These are phyloP conservation scores for Lissonota sp. DNA, from an alignment of 2,888 invertebrate species.

Conservation along the genomic window DNA sequence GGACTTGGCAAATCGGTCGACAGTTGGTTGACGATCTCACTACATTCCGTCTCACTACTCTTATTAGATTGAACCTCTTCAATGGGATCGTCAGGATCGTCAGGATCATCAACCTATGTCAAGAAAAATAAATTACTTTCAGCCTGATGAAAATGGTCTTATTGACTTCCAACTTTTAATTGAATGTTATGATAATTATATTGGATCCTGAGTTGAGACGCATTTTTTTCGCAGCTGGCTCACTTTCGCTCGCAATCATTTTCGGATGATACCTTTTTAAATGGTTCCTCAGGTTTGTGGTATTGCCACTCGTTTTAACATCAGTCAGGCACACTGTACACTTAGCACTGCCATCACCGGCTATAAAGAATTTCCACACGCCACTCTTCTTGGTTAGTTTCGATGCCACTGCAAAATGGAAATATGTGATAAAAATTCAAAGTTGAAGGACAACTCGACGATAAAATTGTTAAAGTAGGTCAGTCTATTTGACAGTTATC, in stretches of 20 bases:
- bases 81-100: conserved; percentile 9
- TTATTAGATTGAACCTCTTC: conserved; percentile 5
- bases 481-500: not conserved
- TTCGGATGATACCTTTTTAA: not conserved
- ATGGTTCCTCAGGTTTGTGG: conserved; percentile 4
- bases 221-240: conserved; percentile 1
- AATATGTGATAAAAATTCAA: not conserved
- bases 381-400: conserved; percentile 8
- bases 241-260: conserved; percentile 1
- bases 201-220: conserved; percentile 6
- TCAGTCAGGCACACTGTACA: conserved; percentile 11
- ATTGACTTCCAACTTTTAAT: conserved; percentile 13
- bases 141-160: conserved; percentile 3
- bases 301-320: conserved; percentile 5
- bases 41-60: too few relatives aligned
- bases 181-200: conserved; percentile 5
- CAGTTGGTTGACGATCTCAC: too few relatives aligned
- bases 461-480: not conserved
- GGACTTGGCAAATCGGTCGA: not conserved
- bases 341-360: not conserved
- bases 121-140: not conserved
- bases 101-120: not conserved
- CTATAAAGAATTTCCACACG: conserved; percentile 5
- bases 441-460: not conserved
- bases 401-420: conserved; percentile 12